Evolutionary conservation across 1,140 invertebrate species (phyloP).

Genomic region (Bombus waltoni): DNA sequence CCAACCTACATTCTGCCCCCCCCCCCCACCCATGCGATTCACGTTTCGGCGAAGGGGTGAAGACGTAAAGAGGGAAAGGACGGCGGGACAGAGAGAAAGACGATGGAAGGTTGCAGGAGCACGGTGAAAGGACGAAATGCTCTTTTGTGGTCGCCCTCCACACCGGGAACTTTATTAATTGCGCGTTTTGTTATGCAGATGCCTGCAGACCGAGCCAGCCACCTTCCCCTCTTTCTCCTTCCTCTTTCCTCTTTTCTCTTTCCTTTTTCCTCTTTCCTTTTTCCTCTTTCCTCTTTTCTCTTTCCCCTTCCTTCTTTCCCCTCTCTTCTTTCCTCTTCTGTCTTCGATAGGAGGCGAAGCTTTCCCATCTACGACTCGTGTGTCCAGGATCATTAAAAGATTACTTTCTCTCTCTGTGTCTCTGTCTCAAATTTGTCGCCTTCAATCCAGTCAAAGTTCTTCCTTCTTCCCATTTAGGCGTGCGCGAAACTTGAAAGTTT

Average conservation of each 20-base stretch:
- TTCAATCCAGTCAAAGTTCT: slow-evolving; percentile 68
- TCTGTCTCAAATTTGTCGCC: slow-evolving; percentile 71
- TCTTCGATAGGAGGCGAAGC: background rate
- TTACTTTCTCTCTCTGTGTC: background rate
- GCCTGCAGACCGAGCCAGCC: slow-evolving; percentile 70
- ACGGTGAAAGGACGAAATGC: slow-evolving; percentile 79
- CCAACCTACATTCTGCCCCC: slow-evolving; percentile 36
- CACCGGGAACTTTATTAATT: slow-evolving; percentile 82
- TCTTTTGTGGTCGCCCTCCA: slow-evolving; percentile 77
- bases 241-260: slow-evolving; percentile 42
- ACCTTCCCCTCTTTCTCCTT: slow-evolving; percentile 45
- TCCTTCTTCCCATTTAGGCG: slow-evolving; percentile 47
- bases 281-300: background rate
- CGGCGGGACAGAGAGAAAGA: background rate
- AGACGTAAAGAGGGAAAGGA: background rate
- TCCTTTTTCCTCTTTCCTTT: background rate
- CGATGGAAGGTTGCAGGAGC: slow-evolving; percentile 67
- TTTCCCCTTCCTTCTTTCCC: background rate
- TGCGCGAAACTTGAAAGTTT: background rate
- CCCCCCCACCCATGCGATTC: background rate
- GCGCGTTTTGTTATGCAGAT: slow-evolving; percentile 83
- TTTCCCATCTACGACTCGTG: background rate
- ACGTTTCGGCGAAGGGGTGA: background rate
- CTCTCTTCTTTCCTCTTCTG: background rate
- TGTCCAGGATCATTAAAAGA: no score